phyloP scores from a whole-genome alignment of 2,113 vertebrate species.

The Brachypteracias leptosomus region DNA sequence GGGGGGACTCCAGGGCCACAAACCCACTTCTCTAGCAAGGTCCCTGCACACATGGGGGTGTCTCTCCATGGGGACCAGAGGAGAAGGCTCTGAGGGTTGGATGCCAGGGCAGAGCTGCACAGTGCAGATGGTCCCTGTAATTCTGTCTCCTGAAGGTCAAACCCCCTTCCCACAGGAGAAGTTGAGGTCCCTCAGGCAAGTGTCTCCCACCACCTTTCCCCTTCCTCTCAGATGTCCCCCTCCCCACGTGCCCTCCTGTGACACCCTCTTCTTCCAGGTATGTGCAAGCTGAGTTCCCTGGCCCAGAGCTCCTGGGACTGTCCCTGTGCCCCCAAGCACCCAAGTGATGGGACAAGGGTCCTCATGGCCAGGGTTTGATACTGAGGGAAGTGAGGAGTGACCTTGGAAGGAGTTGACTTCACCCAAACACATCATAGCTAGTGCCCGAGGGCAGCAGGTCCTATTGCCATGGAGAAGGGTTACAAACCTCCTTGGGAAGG shows the following conservation, averaged over 20 bases:
- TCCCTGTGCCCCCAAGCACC: not conserved
- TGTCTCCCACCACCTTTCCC: not conserved
- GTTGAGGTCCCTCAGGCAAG: not conserved
- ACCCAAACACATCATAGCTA: not conserved
- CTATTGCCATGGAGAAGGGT: not conserved
- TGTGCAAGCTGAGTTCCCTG: not conserved
- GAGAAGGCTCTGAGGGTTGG: not conserved
- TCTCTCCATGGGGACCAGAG: not conserved
- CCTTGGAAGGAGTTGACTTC: not conserved
- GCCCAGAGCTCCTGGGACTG: not conserved
- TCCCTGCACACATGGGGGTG: fast-evolving
- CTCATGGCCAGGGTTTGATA: not conserved
- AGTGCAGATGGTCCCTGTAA: not conserved
- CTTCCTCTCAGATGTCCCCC: not conserved
- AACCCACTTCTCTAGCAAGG: not conserved
- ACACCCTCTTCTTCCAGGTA: not conserved
- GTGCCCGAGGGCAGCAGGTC: not conserved
- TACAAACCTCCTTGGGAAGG: not conserved
- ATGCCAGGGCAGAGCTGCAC: not conserved
- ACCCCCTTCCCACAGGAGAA: not conserved
- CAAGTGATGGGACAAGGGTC: not conserved
- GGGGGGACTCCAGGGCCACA: not conserved
- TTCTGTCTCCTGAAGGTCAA: not conserved
- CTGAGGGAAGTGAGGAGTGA: not conserved
- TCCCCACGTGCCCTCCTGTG: not conserved